Evolutionary conservation across 1,140 invertebrate species (phyloP), one percentile per base, ranked within the genome.

Genomic region (Brachionus plicatilis): DNA sequence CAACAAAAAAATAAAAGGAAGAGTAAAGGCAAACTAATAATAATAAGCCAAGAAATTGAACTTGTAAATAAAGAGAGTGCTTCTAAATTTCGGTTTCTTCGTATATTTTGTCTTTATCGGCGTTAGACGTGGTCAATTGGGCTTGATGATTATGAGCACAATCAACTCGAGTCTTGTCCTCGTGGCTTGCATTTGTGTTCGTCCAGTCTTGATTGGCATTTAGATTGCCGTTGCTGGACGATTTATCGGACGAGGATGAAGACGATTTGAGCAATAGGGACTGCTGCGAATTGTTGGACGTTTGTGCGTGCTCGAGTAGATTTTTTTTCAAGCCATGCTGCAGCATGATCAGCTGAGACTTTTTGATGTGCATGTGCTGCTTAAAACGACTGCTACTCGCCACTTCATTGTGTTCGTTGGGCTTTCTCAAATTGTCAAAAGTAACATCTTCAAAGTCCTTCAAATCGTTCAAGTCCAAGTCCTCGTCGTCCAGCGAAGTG

Each of bases 391-490:
- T 43, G 8, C 14, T 8, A 2, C 14, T 8, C 0, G 37, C 68
- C 17, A 14, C 6, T 29, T 41, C 37, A 3, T 72, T 41, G 17
- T 43, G 20, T 45, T 72, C 68, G 43, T 72, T 72, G 2, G 79
- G 79, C 45, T 82, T 82, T 43, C 79, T 43, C 29, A 82, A 65
- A 65, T 82, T 82, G 41, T 82, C 79, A 68, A 82, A 82, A 2
- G 79, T 82, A 0, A 82, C 79, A 37, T 82, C 79, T 82, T 82
- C 79, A 47, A 82, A 82, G 27, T 82, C 79, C 14, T 82, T 82
- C 37, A 82, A 37, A 41, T 82, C 79, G 65, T 82, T 82, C 27
- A 82, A 68, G 65, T 82, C 79, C 8, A 82, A 20, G 7, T 76
- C 72, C 17, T 76, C 72, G 47, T 82, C 79, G 27, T 82, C 79